phyloP scores from a whole-genome alignment of 2,113 vertebrate species.

The Lagopus leucura region DNA sequence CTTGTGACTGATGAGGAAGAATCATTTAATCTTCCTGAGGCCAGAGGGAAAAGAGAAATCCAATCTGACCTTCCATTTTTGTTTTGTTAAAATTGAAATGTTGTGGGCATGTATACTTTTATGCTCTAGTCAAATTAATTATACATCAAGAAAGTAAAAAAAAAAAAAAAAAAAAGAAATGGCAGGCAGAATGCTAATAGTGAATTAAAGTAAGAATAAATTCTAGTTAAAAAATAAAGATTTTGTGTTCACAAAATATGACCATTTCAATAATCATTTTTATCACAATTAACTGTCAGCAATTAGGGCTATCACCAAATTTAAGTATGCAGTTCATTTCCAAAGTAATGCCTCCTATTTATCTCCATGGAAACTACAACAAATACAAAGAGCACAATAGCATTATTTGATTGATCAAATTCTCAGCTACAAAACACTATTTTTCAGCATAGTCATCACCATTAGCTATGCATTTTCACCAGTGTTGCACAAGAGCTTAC shows the following conservation, averaged over 20 bases:
- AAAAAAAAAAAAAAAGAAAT: not conserved
- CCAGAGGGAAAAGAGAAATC: not conserved
- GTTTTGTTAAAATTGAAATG: not conserved
- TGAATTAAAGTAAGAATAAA: not conserved
- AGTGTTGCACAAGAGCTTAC: too few relatives aligned
- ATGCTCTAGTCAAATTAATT: not conserved
- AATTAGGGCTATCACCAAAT: not conserved
- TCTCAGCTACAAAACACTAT: too few relatives aligned
- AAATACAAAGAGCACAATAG: too few relatives aligned
- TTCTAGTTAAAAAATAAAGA: not conserved
- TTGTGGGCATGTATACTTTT: not conserved
- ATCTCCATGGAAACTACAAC: too few relatives aligned
- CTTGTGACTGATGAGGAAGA: not conserved
- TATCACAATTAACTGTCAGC: not conserved
- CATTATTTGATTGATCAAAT: too few relatives aligned
- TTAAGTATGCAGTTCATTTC: not conserved
- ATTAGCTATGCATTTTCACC: too few relatives aligned
- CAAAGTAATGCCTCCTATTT: too few relatives aligned
- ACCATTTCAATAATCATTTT: not conserved
- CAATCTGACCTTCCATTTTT: not conserved
- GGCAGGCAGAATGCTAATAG: not conserved
- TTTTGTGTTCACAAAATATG: not conserved
- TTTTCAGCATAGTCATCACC: too few relatives aligned
- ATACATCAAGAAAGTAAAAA: not conserved
- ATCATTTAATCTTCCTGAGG: not conserved